Evolutionary conservation across 2,888 invertebrate species (phyloP).

Genomic region (Cremastinae sp.): DNA sequence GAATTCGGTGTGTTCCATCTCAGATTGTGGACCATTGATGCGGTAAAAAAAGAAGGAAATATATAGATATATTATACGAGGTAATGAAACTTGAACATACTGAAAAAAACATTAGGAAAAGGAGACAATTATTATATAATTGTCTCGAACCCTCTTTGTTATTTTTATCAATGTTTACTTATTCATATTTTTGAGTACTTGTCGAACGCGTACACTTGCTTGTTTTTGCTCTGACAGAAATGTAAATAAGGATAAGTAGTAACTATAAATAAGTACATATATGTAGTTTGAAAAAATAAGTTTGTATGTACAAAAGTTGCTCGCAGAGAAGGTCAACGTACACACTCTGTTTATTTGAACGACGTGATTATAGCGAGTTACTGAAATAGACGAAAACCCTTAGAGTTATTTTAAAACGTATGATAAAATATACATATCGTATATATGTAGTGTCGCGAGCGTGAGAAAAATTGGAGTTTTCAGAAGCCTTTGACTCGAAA

Average conservation of each 20-base stretch:
- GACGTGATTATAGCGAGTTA: constrained; percentile 48
- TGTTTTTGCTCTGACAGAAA: not conserved
- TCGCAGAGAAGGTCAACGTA: constrained; percentile 34
- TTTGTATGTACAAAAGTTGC: too few relatives aligned
- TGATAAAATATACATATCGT: constrained; percentile 22
- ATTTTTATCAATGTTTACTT: constrained; percentile 18
- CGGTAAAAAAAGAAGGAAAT: constrained; percentile 35
- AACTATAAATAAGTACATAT: too few relatives aligned
- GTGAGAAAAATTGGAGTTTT: not conserved
- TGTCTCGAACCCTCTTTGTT: constrained; percentile 39
- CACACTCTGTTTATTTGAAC: constrained; percentile 44
- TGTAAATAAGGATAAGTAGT: too few relatives aligned
- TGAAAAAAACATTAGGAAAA: not conserved
- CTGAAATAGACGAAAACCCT: constrained; percentile 53
- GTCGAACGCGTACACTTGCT: constrained; percentile 15
- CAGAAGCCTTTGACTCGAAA: not conserved
- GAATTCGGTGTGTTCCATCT: constrained; percentile 29
- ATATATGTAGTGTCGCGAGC: constrained; percentile 3
- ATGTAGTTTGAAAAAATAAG: too few relatives aligned
- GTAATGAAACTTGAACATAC: constrained; percentile 6
- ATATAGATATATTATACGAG: constrained; percentile 11
- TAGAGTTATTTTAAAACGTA: constrained; percentile 54
- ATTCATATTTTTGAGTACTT: constrained; percentile 30
- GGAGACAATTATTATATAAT: constrained; percentile 57
- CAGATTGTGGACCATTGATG: constrained; percentile 37